phyloP scores from a whole-genome alignment of 2,888 invertebrate species.

The Philaethria dido region DNA sequence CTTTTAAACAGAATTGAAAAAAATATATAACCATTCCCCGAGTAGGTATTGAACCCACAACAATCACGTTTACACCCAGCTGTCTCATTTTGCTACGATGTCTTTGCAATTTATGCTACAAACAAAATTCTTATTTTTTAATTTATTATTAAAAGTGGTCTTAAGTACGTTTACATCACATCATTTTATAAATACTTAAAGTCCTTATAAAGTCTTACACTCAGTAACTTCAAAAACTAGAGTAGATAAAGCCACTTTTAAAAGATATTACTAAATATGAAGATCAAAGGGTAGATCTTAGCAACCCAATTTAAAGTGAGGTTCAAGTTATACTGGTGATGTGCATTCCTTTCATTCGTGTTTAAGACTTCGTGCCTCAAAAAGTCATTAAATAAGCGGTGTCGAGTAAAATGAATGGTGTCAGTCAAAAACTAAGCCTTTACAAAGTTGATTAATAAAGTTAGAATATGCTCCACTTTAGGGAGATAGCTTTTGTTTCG shows the following conservation, averaged over 20 bases:
- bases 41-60: too few relatives aligned
- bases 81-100: too few relatives aligned
- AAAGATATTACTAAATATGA: slow-evolving; percentile 2
- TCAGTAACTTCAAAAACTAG: neutral
- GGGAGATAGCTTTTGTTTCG: neutral
- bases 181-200: neutral
- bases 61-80: too few relatives aligned
- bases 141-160: too few relatives aligned
- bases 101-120: too few relatives aligned
- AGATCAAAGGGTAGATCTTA: slow-evolving; percentile 11
- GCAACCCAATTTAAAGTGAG: slow-evolving; percentile 6
- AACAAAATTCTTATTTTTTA: too few relatives aligned
- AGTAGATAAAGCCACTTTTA: slow-evolving; percentile 2
- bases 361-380: slow-evolving; percentile 5
- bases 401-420: slow-evolving; percentile 14
- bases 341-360: neutral
- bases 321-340: slow-evolving; percentile 15
- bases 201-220: neutral
- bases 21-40: too few relatives aligned
- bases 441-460: slow-evolving; percentile 13
- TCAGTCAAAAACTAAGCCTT: slow-evolving; percentile 1
- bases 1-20: too few relatives aligned
- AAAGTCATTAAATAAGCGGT: slow-evolving; percentile 25
- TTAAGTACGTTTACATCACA: too few relatives aligned
- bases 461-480: slow-evolving; percentile 1